Conservation (phyloP, 2,797 vertebrate genomes). For the Vespertilio murinus region DNA sequence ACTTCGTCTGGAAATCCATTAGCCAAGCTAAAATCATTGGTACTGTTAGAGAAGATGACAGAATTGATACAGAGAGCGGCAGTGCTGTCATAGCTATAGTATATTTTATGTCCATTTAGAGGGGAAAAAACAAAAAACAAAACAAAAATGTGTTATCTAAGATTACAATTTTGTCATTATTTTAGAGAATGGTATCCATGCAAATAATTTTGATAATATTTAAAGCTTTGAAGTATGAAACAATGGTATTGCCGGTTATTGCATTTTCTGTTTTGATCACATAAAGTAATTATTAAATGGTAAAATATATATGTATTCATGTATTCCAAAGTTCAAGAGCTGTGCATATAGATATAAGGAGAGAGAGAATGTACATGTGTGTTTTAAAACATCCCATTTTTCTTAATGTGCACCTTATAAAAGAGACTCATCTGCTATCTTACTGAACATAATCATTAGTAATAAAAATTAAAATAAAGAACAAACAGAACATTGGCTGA, state of each 20-base stretch:
- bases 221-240: not conserved
- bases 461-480: slow-evolving; percentile 29
- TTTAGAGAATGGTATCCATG: not conserved
- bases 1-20: not conserved
- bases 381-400: not conserved
- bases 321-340: not conserved
- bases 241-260: not conserved
- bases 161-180: not conserved
- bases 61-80: not conserved
- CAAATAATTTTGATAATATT: not conserved
- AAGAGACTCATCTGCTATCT: not conserved
- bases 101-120: not conserved
- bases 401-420: not conserved
- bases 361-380: not conserved
- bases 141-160: not conserved
- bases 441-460: not conserved
- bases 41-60: not conserved
- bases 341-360: not conserved
- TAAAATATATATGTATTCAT: not conserved
- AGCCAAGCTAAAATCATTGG: not conserved
- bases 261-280: not conserved
- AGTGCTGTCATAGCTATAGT: not conserved
- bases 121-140: not conserved
- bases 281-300: not conserved
- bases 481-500: not conserved